phyloP scores from a whole-genome alignment of 2,113 vertebrate species.

The Hippocampus mohnikei region DNA sequence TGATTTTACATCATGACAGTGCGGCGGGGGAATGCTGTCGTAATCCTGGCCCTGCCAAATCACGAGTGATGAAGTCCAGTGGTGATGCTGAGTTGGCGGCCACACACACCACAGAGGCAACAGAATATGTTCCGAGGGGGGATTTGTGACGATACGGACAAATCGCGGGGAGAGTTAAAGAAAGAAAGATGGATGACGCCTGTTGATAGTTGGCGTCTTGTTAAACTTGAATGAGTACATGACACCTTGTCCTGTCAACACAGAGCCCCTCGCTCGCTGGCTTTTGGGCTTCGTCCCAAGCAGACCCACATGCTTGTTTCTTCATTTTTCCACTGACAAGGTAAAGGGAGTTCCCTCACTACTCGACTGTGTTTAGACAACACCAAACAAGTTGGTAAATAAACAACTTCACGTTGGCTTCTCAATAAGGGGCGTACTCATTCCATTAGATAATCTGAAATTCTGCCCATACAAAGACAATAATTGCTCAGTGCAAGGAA shows the following conservation, averaged over 20 bases:
- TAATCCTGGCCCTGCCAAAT: constrained; percentile 36
- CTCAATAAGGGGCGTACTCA: background rate
- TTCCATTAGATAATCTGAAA: background rate
- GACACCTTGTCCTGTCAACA: constrained; percentile 2
- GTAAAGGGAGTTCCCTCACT: constrained; percentile 22
- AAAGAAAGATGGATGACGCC: constrained; percentile 3
- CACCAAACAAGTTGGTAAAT: constrained; percentile 27
- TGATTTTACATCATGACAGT: constrained; percentile 52
- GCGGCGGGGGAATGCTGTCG: constrained; percentile 51
- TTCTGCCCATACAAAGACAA: background rate
- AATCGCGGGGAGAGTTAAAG: background rate
- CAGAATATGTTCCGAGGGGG: constrained; percentile 24
- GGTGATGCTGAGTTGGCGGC: constrained; percentile 52
- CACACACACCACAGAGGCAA: constrained; percentile 26
- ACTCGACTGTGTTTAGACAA: constrained; percentile 42
- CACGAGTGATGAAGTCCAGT: constrained; percentile 40
- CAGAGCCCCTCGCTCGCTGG: constrained; percentile 14
- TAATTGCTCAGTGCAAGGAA: too few relatives aligned
- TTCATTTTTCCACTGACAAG: constrained; percentile 32
- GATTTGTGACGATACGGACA: background rate
- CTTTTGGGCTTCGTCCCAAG: constrained; percentile 8
- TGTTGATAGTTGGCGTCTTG: constrained; percentile 23
- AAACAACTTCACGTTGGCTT: constrained; percentile 4
- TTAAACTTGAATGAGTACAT: constrained; percentile 17
- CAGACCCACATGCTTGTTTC: constrained; percentile 10